phyloP scores from a whole-genome alignment of 2,888 invertebrate genomes.

The Brachypalpus laphriformis region DNA sequence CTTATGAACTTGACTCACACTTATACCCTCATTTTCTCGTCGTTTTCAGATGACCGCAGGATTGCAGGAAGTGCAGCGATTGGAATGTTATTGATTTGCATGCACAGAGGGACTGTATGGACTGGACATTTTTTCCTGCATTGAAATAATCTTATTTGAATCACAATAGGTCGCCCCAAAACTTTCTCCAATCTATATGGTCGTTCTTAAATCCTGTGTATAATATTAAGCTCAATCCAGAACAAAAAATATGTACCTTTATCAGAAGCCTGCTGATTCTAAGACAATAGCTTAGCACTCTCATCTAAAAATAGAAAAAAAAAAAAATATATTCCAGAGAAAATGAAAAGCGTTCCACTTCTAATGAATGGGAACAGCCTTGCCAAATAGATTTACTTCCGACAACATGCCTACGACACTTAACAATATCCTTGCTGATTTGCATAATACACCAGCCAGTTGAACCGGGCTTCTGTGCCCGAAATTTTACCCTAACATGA shows the following conservation, averaged over 20 bases:
- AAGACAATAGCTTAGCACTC: neutral
- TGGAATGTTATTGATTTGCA: too few species aligned
- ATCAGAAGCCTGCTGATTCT: neutral
- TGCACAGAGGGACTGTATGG: too few species aligned
- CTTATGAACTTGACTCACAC: too few species aligned
- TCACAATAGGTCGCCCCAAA: too few species aligned
- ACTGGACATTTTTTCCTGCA: too few species aligned
- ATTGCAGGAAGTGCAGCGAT: too few species aligned
- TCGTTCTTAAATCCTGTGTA: too few species aligned
- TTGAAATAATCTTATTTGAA: too few species aligned
- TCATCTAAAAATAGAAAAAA: neutral
- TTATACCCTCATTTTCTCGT: too few species aligned
- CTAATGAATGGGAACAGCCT: slow-evolving; percentile 12
- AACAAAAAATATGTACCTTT: neutral
- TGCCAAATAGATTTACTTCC: slow-evolving; percentile 28
- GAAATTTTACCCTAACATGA: slow-evolving; percentile 7
- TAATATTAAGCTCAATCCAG: neutral
- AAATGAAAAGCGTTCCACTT: neutral
- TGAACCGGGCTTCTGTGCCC: neutral
- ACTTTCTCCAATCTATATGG: too few species aligned
- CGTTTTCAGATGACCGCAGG: too few species aligned
- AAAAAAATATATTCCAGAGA: neutral
- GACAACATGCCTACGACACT: slow-evolving; percentile 54
- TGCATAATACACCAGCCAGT: slow-evolving; percentile 63
- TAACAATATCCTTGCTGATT: slow-evolving; percentile 66